Conservation (phyloP, 2,113 vertebrate genomes). For the Mixornis gularis region DNA sequence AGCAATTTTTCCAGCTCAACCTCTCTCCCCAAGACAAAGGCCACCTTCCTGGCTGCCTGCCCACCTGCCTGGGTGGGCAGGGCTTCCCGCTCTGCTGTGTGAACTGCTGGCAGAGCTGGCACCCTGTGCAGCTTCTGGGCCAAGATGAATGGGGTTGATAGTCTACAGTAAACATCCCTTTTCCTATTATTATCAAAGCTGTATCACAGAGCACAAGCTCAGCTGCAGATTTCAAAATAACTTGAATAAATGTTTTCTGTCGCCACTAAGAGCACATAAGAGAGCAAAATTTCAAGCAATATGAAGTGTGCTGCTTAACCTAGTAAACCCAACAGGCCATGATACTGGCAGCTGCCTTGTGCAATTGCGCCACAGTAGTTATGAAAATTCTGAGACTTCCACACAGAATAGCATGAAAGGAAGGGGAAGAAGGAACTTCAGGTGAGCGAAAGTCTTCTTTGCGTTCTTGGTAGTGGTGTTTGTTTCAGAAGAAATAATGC, state of each 20-base stretch:
- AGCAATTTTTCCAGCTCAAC: constrained; percentile 28
- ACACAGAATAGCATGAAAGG: not conserved
- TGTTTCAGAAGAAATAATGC: not conserved
- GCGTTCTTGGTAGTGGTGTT: not conserved
- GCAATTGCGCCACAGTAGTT: not conserved
- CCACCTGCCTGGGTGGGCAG: not conserved
- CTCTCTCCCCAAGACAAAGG: constrained; percentile 44
- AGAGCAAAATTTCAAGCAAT: not conserved
- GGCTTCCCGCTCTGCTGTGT: constrained; percentile 30
- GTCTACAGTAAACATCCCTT: constrained; percentile 20
- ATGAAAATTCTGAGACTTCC: not conserved
- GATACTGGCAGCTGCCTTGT: not conserved
- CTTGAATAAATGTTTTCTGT: not conserved
- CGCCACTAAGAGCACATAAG: not conserved
- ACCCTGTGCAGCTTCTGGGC: not conserved
- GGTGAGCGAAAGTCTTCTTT: not conserved
- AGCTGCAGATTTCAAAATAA: constrained; percentile 15
- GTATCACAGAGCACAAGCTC: not conserved
- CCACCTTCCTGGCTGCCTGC: constrained; percentile 39
- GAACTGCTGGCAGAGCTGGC: not conserved
- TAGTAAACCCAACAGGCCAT: not conserved
- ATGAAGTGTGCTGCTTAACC: not conserved
- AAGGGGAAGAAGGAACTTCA: not conserved
- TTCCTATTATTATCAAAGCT: constrained; percentile 23
- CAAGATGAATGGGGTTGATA: not conserved